A percentile compares a stretch with the other conserved stretches of the same genome.
phyloP scores from a whole-genome alignment of 1,140 invertebrate genomes.

The Trichonephila clavata region DNA sequence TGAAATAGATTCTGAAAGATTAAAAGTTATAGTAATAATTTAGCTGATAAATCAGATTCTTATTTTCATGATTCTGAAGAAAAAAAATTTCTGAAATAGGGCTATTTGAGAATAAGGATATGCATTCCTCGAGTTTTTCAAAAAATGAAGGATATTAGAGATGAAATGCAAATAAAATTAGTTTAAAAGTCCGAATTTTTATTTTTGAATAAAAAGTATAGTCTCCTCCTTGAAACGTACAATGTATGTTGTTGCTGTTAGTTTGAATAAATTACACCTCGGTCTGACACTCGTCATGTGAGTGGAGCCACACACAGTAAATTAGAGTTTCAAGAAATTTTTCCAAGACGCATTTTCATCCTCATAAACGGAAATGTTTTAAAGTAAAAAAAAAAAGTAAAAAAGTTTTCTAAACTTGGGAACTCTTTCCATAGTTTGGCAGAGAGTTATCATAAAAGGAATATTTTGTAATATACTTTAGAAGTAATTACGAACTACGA shows the following conservation, averaged over 20 bases:
- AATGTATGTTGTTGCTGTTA: neutral
- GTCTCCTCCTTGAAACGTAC: neutral
- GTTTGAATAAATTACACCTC: neutral
- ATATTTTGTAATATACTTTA: constrained; percentile 46
- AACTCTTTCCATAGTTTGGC: neutral
- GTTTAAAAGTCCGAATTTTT: neutral
- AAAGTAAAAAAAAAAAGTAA: neutral
- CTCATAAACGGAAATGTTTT: neutral
- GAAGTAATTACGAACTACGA: constrained; percentile 17
- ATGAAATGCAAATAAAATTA: constrained; percentile 15
- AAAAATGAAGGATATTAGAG: neutral
- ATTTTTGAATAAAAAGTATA: neutral
- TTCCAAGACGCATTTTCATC: neutral
- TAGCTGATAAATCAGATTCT: too few species aligned
- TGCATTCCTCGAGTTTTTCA: too few species aligned
- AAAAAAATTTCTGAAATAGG: too few species aligned
- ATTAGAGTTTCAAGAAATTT: constrained; percentile 3
- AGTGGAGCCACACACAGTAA: neutral
- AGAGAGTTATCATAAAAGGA: constrained; percentile 10
- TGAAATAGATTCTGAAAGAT: too few species aligned
- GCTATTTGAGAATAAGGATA: too few species aligned
- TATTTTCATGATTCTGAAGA: too few species aligned
- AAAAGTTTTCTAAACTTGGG: constrained; percentile 6
- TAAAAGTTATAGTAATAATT: too few species aligned
- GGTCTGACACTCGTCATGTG: neutral